Percentiles rank a stretch among this genome's conserved stretches.
Evolutionary conservation across 2,797 vertebrate species (phyloP).

Genomic region (Falco peregrinus): DNA sequence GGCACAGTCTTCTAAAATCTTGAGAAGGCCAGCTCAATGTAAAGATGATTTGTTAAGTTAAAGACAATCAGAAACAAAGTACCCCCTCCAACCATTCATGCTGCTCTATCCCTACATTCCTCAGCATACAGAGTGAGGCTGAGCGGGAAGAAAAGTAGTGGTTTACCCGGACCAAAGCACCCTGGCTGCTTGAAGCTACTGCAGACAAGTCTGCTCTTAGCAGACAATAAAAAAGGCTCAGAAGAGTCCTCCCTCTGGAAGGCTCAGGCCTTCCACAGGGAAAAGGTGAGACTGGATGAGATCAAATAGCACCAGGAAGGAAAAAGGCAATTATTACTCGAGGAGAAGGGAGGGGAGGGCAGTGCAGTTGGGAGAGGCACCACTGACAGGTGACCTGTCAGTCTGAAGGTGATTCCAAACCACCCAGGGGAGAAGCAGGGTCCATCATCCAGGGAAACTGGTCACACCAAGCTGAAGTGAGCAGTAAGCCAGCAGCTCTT

Average conservation of each 20-base stretch:
- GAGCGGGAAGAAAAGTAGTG: neutral
- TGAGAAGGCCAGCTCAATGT: neutral
- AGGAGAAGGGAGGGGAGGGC: neutral
- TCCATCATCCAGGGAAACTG: neutral
- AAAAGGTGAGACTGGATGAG: neutral
- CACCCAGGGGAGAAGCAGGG: neutral
- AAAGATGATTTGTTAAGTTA: neutral
- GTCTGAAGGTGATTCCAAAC: neutral
- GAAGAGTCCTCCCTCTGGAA: neutral
- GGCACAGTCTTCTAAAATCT: neutral
- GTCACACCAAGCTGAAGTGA: neutral
- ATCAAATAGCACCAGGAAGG: neutral
- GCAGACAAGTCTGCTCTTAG: neutral
- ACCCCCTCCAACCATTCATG: neutral
- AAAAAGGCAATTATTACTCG: neutral
- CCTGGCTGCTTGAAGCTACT: neutral
- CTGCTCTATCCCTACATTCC: neutral
- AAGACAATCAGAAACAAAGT: neutral
- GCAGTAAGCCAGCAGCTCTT: neutral
- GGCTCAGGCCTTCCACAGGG: neutral
- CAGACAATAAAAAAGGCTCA: neutral
- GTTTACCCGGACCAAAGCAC: neutral
- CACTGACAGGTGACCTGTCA: fast-evolving
- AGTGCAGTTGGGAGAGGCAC: neutral
- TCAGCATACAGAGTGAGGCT: neutral